phyloP scores from a whole-genome alignment of 2,888 invertebrate genomes.

The Hirudinaria manillensis region DNA sequence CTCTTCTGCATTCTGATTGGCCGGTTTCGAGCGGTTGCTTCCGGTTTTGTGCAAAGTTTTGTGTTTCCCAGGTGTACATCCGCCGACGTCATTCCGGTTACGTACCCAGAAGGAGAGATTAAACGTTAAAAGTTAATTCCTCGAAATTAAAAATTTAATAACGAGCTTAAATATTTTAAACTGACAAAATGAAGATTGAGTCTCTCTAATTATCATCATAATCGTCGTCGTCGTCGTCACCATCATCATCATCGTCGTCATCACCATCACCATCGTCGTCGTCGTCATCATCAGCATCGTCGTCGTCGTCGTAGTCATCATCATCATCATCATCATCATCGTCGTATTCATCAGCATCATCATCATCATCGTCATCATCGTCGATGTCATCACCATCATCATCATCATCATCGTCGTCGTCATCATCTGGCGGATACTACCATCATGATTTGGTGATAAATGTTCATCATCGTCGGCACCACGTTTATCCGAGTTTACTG shows the following conservation, averaged over 20 bases:
- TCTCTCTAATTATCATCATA: neutral
- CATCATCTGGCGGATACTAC: neutral
- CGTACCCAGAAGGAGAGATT: too few species aligned
- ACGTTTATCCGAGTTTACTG: neutral
- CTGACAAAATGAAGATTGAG: too few species aligned
- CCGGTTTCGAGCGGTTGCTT: too few species aligned
- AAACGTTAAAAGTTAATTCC: too few species aligned
- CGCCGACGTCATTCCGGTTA: too few species aligned
- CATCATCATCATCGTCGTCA: conserved; percentile 19
- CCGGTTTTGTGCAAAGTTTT: too few species aligned
- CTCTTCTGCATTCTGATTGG: too few species aligned
- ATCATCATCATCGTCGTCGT: neutral
- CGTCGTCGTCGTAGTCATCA: neutral
- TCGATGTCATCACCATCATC: neutral
- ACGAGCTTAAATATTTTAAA: too few species aligned
- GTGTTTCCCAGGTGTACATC: too few species aligned
- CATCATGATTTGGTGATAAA: neutral
- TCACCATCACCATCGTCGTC: conserved; percentile 13
- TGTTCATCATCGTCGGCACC: conserved; percentile 2
- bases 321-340: conserved; percentile 20
- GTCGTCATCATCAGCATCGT: too few species aligned
- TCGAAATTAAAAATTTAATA: too few species aligned
- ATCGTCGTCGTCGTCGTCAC: conserved; percentile 10
- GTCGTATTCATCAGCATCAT: neutral
- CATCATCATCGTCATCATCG: conserved; percentile 13